Conservation (phyloP, 2,113 vertebrate genomes). For the Gopherus flavomarginatus region DNA sequence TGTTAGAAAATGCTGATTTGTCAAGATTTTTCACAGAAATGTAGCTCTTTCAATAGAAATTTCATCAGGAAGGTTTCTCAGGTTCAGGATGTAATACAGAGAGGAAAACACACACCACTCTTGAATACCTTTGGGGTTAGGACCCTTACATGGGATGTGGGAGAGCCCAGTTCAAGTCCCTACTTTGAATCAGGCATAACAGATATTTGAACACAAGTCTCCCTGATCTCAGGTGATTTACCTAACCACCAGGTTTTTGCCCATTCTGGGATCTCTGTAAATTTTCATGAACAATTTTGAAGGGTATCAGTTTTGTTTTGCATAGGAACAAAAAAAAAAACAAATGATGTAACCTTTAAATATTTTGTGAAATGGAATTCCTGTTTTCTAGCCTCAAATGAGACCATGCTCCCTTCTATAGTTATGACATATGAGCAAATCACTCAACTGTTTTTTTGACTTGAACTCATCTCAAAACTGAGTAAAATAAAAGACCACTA, state of each 20-base stretch:
- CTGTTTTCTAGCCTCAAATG: background rate
- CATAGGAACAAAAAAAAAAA: background rate
- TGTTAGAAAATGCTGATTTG: no score
- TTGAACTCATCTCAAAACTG: background rate
- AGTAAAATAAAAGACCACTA: background rate
- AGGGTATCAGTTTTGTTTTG: background rate
- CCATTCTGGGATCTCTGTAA: background rate
- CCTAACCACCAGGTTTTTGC: background rate
- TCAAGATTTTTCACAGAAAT: no score
- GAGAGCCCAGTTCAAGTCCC: background rate
- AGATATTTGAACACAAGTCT: background rate
- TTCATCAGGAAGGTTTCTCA: background rate
- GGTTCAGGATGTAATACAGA: background rate
- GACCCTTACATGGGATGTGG: background rate
- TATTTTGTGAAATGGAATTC: background rate
- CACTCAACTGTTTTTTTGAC: background rate
- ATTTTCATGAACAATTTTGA: background rate
- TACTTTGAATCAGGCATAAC: background rate
- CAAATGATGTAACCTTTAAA: background rate
- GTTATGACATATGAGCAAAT: background rate
- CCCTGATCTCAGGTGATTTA: background rate
- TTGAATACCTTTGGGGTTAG: background rate
- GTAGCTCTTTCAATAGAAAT: no score
- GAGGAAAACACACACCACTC: background rate
- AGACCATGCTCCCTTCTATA: background rate